A percentile compares a stretch with the other conserved stretches of the same genome.
phyloP scores from a whole-genome alignment of 2,797 vertebrate genomes.

The Crossoptilon crossoptilon region DNA sequence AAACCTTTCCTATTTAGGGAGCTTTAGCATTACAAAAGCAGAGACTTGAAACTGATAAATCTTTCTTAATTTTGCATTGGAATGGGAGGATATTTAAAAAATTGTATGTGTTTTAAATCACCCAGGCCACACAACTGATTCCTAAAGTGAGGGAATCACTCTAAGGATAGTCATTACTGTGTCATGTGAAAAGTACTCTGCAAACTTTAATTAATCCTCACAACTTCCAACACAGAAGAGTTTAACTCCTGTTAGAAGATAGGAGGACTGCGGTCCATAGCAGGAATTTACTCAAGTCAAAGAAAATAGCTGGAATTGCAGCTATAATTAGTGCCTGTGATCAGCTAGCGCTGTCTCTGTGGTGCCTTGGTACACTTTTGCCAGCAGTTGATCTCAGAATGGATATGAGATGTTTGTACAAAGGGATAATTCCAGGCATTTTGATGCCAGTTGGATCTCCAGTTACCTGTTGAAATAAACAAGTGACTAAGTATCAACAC shows the following conservation, averaged over 20 bases:
- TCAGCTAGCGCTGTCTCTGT: not conserved
- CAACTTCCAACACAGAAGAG: not conserved
- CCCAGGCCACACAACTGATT: not conserved
- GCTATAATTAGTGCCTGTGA: too few species aligned
- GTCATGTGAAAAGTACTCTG: not conserved
- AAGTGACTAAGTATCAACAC: not conserved
- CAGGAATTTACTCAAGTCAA: not conserved
- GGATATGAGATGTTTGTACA: not conserved
- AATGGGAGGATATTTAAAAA: not conserved
- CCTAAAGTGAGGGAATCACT: not conserved
- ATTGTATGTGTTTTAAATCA: not conserved
- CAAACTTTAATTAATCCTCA: not conserved
- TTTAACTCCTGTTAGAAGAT: not conserved
- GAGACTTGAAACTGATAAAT: not conserved
- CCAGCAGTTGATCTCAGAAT: not conserved
- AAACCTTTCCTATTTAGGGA: not conserved
- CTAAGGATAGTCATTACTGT: not conserved
- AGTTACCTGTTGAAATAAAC: not conserved
- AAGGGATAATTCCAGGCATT: not conserved
- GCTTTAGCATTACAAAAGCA: not conserved
- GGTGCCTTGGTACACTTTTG: not conserved
- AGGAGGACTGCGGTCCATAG: not conserved
- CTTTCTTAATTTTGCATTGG: not conserved
- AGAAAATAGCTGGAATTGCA: not conserved
- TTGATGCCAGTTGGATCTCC: not conserved